phyloP scores from a whole-genome alignment of 2,797 vertebrate genomes.

The Enoplosus armatus region DNA sequence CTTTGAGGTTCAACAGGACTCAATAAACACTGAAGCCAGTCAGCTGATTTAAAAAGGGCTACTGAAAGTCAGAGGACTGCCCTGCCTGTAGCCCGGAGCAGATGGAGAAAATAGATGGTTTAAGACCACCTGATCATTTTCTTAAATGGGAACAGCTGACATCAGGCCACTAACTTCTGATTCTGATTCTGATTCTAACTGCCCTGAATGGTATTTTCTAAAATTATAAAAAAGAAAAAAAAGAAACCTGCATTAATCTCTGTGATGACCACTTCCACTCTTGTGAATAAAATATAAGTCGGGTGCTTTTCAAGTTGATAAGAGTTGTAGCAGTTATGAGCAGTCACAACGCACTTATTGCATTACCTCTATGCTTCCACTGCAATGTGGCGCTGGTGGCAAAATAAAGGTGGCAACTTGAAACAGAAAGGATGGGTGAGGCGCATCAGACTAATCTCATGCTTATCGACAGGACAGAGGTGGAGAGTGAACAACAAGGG shows the following conservation, averaged over 20 bases:
- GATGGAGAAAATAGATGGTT: not conserved
- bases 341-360: not conserved
- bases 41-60: constrained; percentile 27
- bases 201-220: not conserved
- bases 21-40: constrained; percentile 55
- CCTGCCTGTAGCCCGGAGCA: not conserved
- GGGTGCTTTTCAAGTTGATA: not conserved
- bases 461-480: constrained; percentile 43
- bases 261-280: not conserved
- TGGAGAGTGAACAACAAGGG: constrained; percentile 54
- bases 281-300: not conserved
- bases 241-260: not conserved
- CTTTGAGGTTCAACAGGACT: constrained; percentile 54
- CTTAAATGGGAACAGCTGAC: not conserved
- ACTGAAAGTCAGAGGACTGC: constrained; percentile 11
- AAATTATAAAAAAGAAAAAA: not conserved
- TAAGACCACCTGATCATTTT: not conserved
- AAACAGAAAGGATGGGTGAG: constrained; percentile 17
- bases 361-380: not conserved
- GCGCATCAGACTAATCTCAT: constrained; percentile 35
- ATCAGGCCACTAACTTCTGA: not conserved
- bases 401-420: constrained; percentile 10
- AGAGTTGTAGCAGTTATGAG: not conserved
- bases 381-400: not conserved
- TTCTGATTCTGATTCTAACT: no score